Conservation (phyloP, 2,888 invertebrate genomes). For the Noctua comes region DNA sequence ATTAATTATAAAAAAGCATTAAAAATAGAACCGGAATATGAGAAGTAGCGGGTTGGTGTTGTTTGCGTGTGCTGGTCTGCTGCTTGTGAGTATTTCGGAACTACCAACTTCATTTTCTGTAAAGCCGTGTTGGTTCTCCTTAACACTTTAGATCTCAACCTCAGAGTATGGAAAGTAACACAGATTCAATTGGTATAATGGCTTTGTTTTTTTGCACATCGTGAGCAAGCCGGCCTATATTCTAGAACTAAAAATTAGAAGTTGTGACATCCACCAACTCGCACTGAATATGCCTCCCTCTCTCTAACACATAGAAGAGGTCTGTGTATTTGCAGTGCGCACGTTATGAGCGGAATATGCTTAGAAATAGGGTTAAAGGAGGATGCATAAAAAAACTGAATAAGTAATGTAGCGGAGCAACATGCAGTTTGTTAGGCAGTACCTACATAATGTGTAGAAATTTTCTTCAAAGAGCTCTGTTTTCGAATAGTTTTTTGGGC, state of each 20-base stretch:
- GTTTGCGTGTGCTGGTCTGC: slow-evolving; percentile 83
- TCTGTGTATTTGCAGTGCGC: background rate
- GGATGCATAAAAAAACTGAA: background rate
- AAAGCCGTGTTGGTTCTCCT: background rate
- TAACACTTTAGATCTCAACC: background rate
- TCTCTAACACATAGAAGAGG: background rate
- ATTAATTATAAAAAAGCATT: slow-evolving; percentile 63
- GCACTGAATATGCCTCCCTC: background rate
- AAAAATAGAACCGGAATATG: slow-evolving; percentile 73
- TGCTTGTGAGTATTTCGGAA: slow-evolving; percentile 77
- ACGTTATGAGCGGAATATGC: background rate
- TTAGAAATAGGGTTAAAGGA: background rate
- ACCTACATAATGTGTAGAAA: background rate
- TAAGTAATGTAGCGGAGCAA: background rate
- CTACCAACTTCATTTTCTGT: background rate
- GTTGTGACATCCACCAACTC: background rate
- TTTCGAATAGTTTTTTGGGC: background rate
- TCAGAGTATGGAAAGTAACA: background rate
- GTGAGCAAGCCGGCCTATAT: background rate
- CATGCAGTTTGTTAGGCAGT: background rate
- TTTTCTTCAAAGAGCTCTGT: background rate
- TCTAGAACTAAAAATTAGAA: background rate
- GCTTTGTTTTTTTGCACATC: background rate
- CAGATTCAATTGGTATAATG: background rate
- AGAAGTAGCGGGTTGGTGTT: slow-evolving; percentile 82